Evolutionary conservation across 1,140 invertebrate species (phyloP).

Genomic region (Drosophila oshimai): DNA sequence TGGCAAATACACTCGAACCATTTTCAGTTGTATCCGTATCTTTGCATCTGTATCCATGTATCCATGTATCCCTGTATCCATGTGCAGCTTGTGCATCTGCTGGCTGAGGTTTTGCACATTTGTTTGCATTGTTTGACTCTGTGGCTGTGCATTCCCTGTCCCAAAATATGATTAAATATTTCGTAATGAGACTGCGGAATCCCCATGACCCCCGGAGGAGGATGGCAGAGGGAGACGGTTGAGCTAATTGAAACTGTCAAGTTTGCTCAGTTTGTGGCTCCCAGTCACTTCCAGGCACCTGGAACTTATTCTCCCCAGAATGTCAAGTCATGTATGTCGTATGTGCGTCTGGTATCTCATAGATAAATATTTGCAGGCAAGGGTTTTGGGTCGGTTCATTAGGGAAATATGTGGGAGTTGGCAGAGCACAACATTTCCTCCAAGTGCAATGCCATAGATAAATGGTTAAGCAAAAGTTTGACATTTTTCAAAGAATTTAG

Average conservation of each 20-base stretch:
- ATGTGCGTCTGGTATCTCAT: neutral
- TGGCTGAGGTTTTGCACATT: slow-evolving; percentile 60
- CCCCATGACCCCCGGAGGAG: neutral
- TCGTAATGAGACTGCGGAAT: slow-evolving; percentile 74
- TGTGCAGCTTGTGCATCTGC: slow-evolving; percentile 40
- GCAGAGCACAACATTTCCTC: neutral
- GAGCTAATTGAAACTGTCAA: slow-evolving; percentile 67
- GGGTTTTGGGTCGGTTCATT: slow-evolving; percentile 38
- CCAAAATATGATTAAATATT: slow-evolving; percentile 77
- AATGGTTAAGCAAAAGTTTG: slow-evolving; percentile 27
- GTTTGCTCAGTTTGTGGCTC: slow-evolving; percentile 38
- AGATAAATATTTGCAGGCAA: slow-evolving; percentile 33
- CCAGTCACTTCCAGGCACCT: slow-evolving; percentile 40
- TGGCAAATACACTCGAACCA: slow-evolving; percentile 69
- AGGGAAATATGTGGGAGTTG: slow-evolving; percentile 4
- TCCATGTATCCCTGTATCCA: neutral
- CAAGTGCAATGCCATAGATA: slow-evolving; percentile 17
- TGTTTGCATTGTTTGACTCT: slow-evolving; percentile 56
- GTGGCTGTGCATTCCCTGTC: slow-evolving; percentile 32
- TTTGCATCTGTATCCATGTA: slow-evolving; percentile 3
- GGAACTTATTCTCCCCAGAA: slow-evolving; percentile 19
- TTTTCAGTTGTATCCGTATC: slow-evolving; percentile 12
- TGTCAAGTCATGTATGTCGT: slow-evolving; percentile 26
- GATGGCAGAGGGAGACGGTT: neutral
- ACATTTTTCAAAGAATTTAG: slow-evolving; percentile 22